Conservation (phyloP, 92 coral and sea anemone genomes). For the Porites rus region DNA sequence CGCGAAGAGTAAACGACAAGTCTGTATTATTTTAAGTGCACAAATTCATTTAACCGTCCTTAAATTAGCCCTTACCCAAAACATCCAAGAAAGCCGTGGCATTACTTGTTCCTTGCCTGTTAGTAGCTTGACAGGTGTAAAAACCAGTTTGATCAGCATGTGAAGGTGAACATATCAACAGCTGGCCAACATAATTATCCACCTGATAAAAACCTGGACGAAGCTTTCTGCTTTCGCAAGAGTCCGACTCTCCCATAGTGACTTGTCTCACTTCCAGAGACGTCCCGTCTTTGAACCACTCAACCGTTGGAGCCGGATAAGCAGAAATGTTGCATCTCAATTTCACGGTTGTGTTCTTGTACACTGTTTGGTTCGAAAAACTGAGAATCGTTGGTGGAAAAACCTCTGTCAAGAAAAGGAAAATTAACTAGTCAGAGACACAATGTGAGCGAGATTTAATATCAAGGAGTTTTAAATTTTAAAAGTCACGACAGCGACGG, state of each 20-base stretch:
- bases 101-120: constrained; percentile 24
- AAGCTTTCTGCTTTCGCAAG: not conserved
- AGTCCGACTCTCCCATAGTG: not conserved
- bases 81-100: constrained; percentile 49
- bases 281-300: not conserved
- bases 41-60: too few relatives aligned
- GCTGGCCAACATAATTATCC: not conserved
- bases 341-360: not conserved
- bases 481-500: too few relatives aligned
- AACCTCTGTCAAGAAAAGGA: constrained; percentile 14
- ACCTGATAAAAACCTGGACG: constrained; percentile 2
- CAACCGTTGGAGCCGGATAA: constrained; percentile 17
- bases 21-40: too few relatives aligned
- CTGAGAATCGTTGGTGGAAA: constrained; percentile 26
- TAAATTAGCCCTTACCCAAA: constrained; percentile 14
- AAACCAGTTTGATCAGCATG: constrained; percentile 11
- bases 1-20: too few relatives aligned
- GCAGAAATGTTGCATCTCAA: constrained; percentile 21
- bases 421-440: too few relatives aligned
- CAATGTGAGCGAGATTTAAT: too few relatives aligned
- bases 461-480: too few relatives aligned
- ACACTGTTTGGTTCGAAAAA: constrained; percentile 20
- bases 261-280: not conserved
- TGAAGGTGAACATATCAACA: constrained; percentile 35
- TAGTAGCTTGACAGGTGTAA: constrained; percentile 36